Evolutionary conservation across 2,113 vertebrate genomes (phyloP), one percentile per base, ranked within the genome.

Genomic region (Athene cunicularia): DNA sequence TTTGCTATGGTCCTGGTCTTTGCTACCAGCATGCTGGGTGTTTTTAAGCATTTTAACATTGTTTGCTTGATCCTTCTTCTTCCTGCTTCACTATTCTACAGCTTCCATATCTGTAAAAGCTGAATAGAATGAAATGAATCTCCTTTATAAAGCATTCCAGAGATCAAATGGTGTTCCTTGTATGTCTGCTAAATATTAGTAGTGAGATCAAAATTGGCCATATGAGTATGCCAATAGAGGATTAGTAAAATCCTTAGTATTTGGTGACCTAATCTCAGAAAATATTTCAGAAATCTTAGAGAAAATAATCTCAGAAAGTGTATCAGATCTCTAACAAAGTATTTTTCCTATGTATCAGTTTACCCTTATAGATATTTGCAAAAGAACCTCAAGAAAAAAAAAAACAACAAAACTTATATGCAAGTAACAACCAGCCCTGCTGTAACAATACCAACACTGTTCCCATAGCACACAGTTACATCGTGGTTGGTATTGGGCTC

Each of bases 211-310:
- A 88, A 93, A 93, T 3, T 94, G 17, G 53, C 85, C 30, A 23
- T 37, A 26, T 56, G 67, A 85, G 14, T 39, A 49, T 95, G 77
- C 70, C 90, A 96, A 80, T 27, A 87, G 39, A 53, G 39, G 81
- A 90, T 93, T 90, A 93, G 77, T 80, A 56, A 90, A 96, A 93
- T 50, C 81, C 74, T 90, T 68, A 88, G 49, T 80, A 88, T 76
- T 94, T 90, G 21, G 62, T 93, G 85, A 96, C 45, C 43, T 93
- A 87, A 75, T 72, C 77, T 86, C 53, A 88, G 77, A 86, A 95
- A 91, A 28, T 33, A 92, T 88, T 95, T 80, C 86, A 67, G 67
- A 96, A 96, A 94, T 89, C 58, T 90, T 76, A 68, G 12, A 67
- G 72, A 62, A 96, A 91, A 95, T 94, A 63, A 68, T 66, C 37